Evolutionary conservation across 2,888 invertebrate species (phyloP).

Genomic region (Stenodera caucasica): DNA sequence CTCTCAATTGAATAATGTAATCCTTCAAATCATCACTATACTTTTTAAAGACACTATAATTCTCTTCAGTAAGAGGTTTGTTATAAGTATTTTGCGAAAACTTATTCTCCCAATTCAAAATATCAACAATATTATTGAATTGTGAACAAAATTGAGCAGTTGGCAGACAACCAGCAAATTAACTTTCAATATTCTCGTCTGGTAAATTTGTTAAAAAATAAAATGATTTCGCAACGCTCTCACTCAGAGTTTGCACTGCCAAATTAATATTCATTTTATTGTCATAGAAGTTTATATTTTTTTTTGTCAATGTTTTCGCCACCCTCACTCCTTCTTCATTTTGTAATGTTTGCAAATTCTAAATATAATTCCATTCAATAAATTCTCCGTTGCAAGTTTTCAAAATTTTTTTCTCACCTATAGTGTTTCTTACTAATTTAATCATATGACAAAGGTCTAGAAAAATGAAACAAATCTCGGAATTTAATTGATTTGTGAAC

Average conservation of each 20-base stretch:
- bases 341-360: not conserved
- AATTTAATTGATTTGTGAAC: too few species aligned
- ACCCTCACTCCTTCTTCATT: not conserved
- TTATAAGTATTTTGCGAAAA: not conserved
- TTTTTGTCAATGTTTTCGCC: not conserved
- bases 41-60: too few species aligned
- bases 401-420: conserved; percentile 4
- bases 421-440: conserved; percentile 2
- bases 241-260: not conserved
- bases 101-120: not conserved
- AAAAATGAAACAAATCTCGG: too few species aligned
- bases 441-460: conserved; percentile 11
- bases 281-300: not conserved
- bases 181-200: not conserved
- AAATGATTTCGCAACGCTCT: not conserved
- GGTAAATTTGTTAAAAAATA: not conserved
- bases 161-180: not conserved
- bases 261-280: not conserved
- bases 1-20: too few species aligned
- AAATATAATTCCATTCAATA: not conserved
- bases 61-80: not conserved
- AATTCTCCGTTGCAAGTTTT: not conserved
- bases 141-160: not conserved
- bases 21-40: too few species aligned
- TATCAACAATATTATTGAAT: not conserved